phyloP scores from a whole-genome alignment of 2,888 invertebrate species.

The Callyntrura guangdongensis region DNA sequence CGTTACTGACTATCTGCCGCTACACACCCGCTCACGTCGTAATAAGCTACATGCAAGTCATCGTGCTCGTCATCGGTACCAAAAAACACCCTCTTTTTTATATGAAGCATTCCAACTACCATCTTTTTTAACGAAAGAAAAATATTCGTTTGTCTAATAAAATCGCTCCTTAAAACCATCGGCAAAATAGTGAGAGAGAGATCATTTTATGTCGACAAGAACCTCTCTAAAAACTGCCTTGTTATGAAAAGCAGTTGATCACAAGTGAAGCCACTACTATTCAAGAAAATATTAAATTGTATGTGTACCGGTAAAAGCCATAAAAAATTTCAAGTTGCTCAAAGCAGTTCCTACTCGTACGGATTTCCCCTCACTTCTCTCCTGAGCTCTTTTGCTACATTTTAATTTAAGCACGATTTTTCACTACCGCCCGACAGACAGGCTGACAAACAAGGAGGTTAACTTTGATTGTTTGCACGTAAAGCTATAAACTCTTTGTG shows the following conservation, averaged over 20 bases:
- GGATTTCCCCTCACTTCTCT: neutral
- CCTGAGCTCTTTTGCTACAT: neutral
- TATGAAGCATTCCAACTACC: neutral
- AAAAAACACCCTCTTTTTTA: neutral
- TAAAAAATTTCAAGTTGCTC: constrained; percentile 52
- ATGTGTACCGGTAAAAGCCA: constrained; percentile 14
- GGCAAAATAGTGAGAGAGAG: neutral
- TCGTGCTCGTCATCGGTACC: neutral
- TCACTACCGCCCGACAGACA: constrained; percentile 10
- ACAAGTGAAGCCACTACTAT: neutral
- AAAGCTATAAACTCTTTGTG: neutral
- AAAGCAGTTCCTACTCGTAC: neutral
- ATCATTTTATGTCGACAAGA: too few species aligned
- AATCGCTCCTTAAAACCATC: constrained; percentile 54
- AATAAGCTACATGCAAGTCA: neutral
- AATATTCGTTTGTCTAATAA: constrained; percentile 47
- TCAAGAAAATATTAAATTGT: neutral
- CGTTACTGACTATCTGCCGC: neutral
- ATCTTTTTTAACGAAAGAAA: neutral
- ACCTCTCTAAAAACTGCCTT: too few species aligned
- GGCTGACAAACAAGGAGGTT: neutral
- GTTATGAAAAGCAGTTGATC: neutral
- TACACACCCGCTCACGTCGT: neutral
- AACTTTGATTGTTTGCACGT: constrained; percentile 46
- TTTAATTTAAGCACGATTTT: constrained; percentile 48